Evolutionary conservation across 2,113 vertebrate genomes (phyloP), one percentile per base, ranked within the genome.

Genomic region (Turnix velox): DNA sequence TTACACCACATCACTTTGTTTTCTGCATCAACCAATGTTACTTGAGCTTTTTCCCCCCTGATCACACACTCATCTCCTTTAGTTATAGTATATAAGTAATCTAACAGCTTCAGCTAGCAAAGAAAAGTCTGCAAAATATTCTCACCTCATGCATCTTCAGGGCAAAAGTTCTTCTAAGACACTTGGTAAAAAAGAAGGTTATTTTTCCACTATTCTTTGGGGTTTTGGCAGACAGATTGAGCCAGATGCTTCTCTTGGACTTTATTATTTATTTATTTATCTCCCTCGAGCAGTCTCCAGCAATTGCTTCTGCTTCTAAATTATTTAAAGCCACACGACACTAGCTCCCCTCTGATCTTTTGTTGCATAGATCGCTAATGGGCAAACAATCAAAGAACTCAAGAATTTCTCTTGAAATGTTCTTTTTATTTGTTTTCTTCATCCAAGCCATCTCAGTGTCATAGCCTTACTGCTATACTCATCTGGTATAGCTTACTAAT

Each of bases 231-330:
- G 76, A 74, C n/a, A 42, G 52, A 42, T 62, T 90, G 72, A 91
- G 55, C 68, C 91, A 93, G 84, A 89, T 92, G 82, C 92, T 94
- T 62, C 71, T 79, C 62, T 72, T 80, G 79, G 73, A 91, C 27
- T 94, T 95, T 73, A 62, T 92, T 89, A 93, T 88, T 94, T 95
- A 76, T 73, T 92, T 89, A 93, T 88, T 94, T 93, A 85, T 89
- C 67, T 90, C 51, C 39, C 62, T 88, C 87, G 52, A 80, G 63
- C 61, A 81, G 31, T 17, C 33, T 88, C 78, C 85, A 85, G 76
- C 79, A 88, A 90, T 62, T 84, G 43, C 74, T 91, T 82, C 63
- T 82, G 73, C 75, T 87, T 80, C 78, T 90, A n/a, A 89, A 87
- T 93, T 93, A 94, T 90, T 95, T 92, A 87, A 83, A 84, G 63